Base-by-base conservation (phyloP, 2,113 vertebrate genomes). In the Lampris incognitus region DNA sequence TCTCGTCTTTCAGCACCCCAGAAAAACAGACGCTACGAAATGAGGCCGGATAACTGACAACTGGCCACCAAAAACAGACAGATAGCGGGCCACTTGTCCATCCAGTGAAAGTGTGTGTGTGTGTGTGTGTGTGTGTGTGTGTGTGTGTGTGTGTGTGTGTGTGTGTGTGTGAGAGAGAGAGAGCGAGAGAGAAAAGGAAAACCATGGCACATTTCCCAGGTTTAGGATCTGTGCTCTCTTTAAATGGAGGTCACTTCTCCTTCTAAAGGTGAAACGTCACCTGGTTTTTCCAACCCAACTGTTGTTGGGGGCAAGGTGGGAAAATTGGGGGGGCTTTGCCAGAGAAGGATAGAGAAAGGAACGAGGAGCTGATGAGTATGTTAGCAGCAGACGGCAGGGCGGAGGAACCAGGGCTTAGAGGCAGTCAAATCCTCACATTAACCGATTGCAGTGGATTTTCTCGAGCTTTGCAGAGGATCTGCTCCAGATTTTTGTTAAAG, bases 381-480 rank as follows among this genome's bases (percentile, higher is more conserved):
- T 81, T 85, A 87, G 84, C 61, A 65, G 74, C 86, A 89, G 85
- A 84, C 50, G 74, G 9, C 62, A 4, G 50, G 66, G 41, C 54
- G 62, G 66, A 84, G 81, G 63, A 79, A 78, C 64, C 61, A 71
- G 58, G 49, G 85, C 71, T 85, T 81, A 87, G 69, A 76, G 71
- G 69, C 80, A 65, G 50, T 44, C 41, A 87, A 87, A 86, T 84
- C 76, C 81, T 83, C 83, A 75, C 85, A 78, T 84, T 85, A 88
- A 84, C 78, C 68, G 73, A 89, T 82, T 87, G 82, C 66, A 77
- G 61, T 82, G 83, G 89, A 88, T 86, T 86, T 86, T 79, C 77
- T 13, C 64, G 42, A 85, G 89, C 83, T 87, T 83, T 74, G 76
- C 69, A 86, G 75, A 78, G 69, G 84, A 88, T 84, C 80, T 77